These are phyloP conservation scores for Nautilus pompilius DNA, from an alignment of 1,140 invertebrate genomes.

Conservation along the genomic window DNA sequence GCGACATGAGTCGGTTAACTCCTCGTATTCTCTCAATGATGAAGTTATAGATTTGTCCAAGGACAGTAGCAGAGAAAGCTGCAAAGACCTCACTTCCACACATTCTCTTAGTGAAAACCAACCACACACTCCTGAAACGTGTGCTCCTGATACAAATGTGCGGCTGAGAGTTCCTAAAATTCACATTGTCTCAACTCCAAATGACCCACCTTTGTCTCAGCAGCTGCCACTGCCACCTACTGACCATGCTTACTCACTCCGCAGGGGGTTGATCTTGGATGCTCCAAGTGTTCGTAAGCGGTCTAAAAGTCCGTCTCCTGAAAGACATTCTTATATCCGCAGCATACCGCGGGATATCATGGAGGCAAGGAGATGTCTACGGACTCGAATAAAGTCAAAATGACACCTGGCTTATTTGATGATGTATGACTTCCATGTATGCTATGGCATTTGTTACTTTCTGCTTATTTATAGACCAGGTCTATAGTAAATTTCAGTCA, in stretches of 20 bases:
- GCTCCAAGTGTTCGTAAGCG: conserved; percentile 38
- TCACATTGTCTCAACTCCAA: conserved; percentile 35
- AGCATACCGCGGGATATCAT: conserved; percentile 43
- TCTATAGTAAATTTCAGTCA: no score
- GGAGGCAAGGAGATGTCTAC: conserved; percentile 32
- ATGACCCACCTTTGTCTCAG: conserved; percentile 28
- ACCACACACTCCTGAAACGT: conserved; percentile 7
- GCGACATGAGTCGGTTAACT: conserved; percentile 5
- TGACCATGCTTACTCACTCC: conserved; percentile 38
- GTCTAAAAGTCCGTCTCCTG: conserved; percentile 39
- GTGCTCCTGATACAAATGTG: conserved; percentile 6
- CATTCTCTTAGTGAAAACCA: conserved; percentile 20
- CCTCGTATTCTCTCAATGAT: conserved; percentile 17
- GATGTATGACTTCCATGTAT: no score
- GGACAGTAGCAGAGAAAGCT: conserved; percentile 7
- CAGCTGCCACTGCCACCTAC: conserved; percentile 37
- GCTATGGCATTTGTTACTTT: no score
- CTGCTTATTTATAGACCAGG: no score
- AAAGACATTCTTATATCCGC: conserved; percentile 36
- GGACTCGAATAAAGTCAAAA: conserved; percentile 39
- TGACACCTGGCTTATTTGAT: no score
- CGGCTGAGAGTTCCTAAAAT: conserved; percentile 35
- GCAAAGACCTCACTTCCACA: conserved; percentile 12
- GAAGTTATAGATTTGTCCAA: conserved; percentile 29
- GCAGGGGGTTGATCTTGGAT: conserved; percentile 46